These are phyloP conservation scores for Watsonalla cultraria DNA, from an alignment of 2,888 invertebrate genomes.

Conservation along the genomic window DNA sequence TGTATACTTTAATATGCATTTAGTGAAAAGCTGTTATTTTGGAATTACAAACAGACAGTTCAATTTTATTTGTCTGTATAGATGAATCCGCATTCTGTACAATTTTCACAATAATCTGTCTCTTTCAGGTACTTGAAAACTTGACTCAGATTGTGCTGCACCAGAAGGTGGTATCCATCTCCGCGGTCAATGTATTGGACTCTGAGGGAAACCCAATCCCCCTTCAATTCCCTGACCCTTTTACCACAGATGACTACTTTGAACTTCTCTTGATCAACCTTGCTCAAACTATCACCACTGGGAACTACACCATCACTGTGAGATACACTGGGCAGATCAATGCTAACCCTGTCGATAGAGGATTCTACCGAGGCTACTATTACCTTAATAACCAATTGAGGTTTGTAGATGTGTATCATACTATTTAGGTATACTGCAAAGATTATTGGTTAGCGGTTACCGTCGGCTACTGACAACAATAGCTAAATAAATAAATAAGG, in stretches of 20 bases:
- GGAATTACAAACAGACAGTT: too few relatives aligned
- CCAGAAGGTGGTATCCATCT: constrained; percentile 56
- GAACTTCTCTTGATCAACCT: constrained; percentile 57
- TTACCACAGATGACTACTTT: constrained; percentile 48
- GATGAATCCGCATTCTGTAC: too few relatives aligned
- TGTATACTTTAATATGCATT: too few relatives aligned
- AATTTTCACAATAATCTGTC: too few relatives aligned
- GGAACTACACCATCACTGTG: constrained; percentile 50
- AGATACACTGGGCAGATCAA: constrained; percentile 53
- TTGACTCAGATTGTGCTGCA: constrained; percentile 61
- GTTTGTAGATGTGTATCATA: constrained; percentile 26
- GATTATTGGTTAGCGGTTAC: too few relatives aligned
- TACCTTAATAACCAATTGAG: constrained; percentile 36
- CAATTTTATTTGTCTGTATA: too few relatives aligned
- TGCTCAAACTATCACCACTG: constrained; percentile 32
- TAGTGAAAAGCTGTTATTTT: too few relatives aligned
- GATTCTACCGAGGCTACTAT: constrained; percentile 68
- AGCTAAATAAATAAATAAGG: neutral
- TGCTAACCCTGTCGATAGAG: constrained; percentile 59
- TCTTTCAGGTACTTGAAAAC: constrained; percentile 42
- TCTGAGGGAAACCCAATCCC: constrained; percentile 27
- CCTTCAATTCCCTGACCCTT: constrained; percentile 37
- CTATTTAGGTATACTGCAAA: neutral
- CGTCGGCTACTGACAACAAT: neutral
- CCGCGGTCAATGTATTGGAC: constrained; percentile 35